phyloP scores from a whole-genome alignment of 2,888 invertebrate genomes.

The Silvanus unidentatus region DNA sequence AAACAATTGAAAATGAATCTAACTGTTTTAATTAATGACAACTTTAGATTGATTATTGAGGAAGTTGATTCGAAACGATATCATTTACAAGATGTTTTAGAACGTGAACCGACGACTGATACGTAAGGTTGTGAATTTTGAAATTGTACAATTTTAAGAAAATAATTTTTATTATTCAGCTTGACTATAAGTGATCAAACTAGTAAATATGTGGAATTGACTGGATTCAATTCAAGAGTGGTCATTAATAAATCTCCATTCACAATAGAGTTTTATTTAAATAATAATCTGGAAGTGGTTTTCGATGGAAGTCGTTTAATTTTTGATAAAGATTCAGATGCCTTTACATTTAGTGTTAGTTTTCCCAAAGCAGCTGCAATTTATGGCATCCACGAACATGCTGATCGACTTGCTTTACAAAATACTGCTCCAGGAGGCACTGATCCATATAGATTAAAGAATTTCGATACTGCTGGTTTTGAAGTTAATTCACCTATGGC shows the following conservation, averaged over 20 bases:
- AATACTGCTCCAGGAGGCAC: conserved; percentile 58
- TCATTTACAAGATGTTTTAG: conserved; percentile 3
- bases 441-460: conserved; percentile 89
- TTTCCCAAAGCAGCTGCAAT: conserved; percentile 20
- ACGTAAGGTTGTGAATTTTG: no score
- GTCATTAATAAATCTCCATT: conserved; percentile 15
- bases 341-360: conserved; percentile 25
- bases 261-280: conserved; percentile 12
- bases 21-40: neutral
- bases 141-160: no score
- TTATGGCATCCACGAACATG: conserved; percentile 79
- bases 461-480: conserved; percentile 77
- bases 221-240: neutral
- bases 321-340: conserved; percentile 13
- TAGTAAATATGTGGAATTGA: neutral
- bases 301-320: conserved; percentile 13
- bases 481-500: conserved; percentile 70
- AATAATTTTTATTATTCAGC: neutral
- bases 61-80: neutral
- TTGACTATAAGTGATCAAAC: neutral
- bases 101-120: neutral
- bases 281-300: conserved; percentile 8
- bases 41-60: neutral
- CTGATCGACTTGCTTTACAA: conserved; percentile 76
- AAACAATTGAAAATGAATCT: neutral